Base-by-base conservation (phyloP, 2,797 vertebrate species). In the Cryptoprocta ferox region DNA sequence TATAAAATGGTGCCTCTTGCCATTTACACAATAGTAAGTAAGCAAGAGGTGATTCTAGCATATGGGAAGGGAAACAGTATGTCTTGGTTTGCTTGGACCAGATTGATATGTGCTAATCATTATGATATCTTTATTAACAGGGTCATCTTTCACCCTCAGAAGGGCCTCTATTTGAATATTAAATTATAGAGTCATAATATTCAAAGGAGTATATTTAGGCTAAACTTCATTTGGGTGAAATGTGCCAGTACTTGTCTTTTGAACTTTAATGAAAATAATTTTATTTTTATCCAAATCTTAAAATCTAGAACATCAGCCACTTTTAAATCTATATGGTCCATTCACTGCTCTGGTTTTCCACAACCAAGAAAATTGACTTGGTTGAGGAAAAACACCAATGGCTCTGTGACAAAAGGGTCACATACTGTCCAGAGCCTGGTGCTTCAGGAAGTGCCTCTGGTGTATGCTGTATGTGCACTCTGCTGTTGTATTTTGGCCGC, bases 211-310 rank as follows among this genome's bases (percentile, higher is more conserved):
- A 28, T 21, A 50, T 70, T 89, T 91, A 85, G 28, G 19, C 50
- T 63, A 56, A 83, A 48, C 13, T 1, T 85, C 24, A 8, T 84
- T 95, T 95, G 39, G 18, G 7, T 42, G 6, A 82, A 93, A 91
- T 30, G 12, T 73, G 21, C 28, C 70, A 8, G 0, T 59, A 4
- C 2, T 0, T 63, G 0, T 16, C 5, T 85, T 35, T 56, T 83
- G 30, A 70, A 68, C 45, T 89, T 92, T 91, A n/a, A 87, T 45
- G 26, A 59, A 37, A 6, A 79, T 3, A 6, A 32, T 86, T 83
- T 89, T 89, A 87, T 65, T 96, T 73, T 35, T 95, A 14, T 86
- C 66, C 73, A 78, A 48, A 84, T 78, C 13, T 78, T 88, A 81
- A 59, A 15, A 97, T 84, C 39, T 94, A 65, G 18, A 59, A 35